These are phyloP conservation scores for Hexactinellida sp. DNA, from an alignment of 37 sponge, comb jelly and placozoan genomes.

Conservation along the genomic window DNA sequence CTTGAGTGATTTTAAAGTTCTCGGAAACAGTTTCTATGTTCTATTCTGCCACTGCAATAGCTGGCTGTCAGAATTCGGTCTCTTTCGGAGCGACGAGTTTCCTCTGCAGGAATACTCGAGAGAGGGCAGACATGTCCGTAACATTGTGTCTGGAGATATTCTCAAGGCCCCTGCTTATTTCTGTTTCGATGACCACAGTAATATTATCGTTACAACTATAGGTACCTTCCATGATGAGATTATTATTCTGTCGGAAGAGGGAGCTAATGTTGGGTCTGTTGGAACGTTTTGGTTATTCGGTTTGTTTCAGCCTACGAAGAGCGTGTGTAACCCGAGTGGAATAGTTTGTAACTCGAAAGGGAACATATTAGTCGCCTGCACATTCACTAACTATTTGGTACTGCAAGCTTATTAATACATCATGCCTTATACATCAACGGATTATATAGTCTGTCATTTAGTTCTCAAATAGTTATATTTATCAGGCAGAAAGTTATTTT, in stretches of 20 bases:
- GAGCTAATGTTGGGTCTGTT: neutral
- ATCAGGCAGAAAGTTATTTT: no score
- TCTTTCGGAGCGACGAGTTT: neutral
- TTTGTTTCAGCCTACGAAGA: neutral
- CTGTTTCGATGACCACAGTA: neutral
- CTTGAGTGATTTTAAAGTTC: neutral
- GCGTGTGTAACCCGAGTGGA: slow-evolving; percentile 5
- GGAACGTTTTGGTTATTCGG: neutral
- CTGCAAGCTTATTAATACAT: neutral
- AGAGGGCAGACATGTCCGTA: neutral
- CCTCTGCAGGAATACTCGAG: neutral
- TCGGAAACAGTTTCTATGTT: neutral
- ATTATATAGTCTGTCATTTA: no score
- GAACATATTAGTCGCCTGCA: neutral
- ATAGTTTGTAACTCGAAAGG: neutral
- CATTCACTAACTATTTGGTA: neutral
- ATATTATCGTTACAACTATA: neutral
- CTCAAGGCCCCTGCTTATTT: neutral
- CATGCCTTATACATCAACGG: no score
- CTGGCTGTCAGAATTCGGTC: neutral
- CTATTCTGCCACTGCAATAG: neutral
- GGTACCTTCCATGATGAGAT: slow-evolving; percentile 9
- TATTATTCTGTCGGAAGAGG: neutral
- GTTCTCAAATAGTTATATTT: no score
- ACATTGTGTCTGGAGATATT: neutral